Evolutionary conservation across 2,888 invertebrate genomes (phyloP), one percentile per base, ranked within the genome.

Genomic region (Stenotaenia linearis): DNA sequence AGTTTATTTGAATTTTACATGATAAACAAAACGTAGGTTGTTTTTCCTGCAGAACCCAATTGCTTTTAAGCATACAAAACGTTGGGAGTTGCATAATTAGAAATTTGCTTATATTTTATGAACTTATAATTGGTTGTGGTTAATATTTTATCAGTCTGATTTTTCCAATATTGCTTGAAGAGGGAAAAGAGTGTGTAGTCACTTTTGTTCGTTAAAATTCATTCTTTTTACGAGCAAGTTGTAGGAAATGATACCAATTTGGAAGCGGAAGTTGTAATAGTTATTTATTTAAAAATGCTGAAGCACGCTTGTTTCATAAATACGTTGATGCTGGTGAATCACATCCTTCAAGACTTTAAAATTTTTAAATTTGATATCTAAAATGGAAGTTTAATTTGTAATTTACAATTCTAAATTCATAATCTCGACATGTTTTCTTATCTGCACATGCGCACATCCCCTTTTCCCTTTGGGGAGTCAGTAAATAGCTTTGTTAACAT

Each of bases 321-420:
- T 25, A 69, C 69, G 7, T 56, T 6, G 0, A 40, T 40, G 25
- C n/a, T 69, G 12, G 25, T 28, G 23, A 23, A 10, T 28, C 28
- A 69, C 28, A 69, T 23, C 69, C 69, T 69, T 23, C 25, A 28
- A 69, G 15, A 25, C 69, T 25, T 69, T 69, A 25, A 69, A 69
- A 69, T 69, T 69, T 69, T 69, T 69, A 69, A 69, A 69, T 28
- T 69, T 69, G 69, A 69, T 69, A 69, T 69, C 69, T 12, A 69
- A 28, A 69, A 69, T 69, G 69, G 69, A 28, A 69, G 69, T 69
- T 69, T 69, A 69, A 69, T 69, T 69, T 69, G 69, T 28, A 69
- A 69, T 69, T 69, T 69, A 69, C 69, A 69, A 69, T 69, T 69
- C 69, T 69, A 69, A 69, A 69, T 69, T 69, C 69, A 69, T 69